Percentiles rank a stretch among this genome's conserved stretches.
Evolutionary conservation across 2,797 vertebrate genomes (phyloP).

Genomic region (Eidolon dupreanum): DNA sequence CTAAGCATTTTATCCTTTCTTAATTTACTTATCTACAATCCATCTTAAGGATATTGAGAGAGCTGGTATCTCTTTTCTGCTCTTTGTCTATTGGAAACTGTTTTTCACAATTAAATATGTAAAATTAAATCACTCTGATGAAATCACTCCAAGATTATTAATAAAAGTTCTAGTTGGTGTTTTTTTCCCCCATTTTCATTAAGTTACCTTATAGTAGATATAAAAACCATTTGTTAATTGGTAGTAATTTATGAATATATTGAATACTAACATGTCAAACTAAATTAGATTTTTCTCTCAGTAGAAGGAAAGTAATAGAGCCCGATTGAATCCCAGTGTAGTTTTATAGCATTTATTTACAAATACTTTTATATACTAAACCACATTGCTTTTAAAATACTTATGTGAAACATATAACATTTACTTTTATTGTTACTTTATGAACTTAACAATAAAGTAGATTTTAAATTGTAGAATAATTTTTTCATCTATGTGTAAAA

Average conservation of each 20-base stretch:
- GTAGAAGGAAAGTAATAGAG: constrained; percentile 58
- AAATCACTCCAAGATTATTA: constrained; percentile 56
- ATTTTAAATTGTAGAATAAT: constrained; percentile 57
- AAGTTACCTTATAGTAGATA: constrained; percentile 9
- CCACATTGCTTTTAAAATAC: constrained; percentile 39
- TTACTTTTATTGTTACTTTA: constrained; percentile 64
- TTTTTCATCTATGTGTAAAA: constrained; percentile 25
- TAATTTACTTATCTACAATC: background rate
- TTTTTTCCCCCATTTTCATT: constrained; percentile 48
- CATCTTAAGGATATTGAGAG: background rate
- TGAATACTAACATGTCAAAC: constrained; percentile 60
- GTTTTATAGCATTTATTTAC: constrained; percentile 41
- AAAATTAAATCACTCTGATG: constrained; percentile 54
- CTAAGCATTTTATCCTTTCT: background rate
- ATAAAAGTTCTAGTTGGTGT: constrained; percentile 30
- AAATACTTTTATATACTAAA: constrained; percentile 64
- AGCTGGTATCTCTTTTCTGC: background rate
- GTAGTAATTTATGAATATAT: constrained; percentile 73
- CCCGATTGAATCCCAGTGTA: background rate
- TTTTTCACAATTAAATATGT: constrained; percentile 53
- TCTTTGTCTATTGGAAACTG: background rate
- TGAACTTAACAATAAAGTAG: constrained; percentile 23
- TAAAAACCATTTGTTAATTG: constrained; percentile 72
- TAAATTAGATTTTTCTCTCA: constrained; percentile 59
- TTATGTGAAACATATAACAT: background rate